These are phyloP conservation scores for Saguinus oedipus DNA, from an alignment of 2,797 vertebrate genomes.

Conservation along the genomic window DNA sequence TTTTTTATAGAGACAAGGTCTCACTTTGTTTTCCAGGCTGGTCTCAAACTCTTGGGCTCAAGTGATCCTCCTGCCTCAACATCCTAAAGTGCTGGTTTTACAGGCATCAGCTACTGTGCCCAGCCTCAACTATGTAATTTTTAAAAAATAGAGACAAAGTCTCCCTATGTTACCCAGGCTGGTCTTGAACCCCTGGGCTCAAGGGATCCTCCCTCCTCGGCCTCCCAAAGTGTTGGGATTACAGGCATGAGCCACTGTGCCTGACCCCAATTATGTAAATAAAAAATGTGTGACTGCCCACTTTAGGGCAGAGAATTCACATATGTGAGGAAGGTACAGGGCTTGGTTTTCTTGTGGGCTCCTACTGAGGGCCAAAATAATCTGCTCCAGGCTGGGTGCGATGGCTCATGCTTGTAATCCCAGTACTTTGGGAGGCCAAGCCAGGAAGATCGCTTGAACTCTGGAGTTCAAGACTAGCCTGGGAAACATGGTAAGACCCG, in stretches of 20 bases:
- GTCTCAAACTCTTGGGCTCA: too few species aligned
- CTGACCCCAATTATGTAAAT: neutral
- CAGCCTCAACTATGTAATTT: neutral
- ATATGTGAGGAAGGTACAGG: neutral
- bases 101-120: neutral
- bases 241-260: neutral
- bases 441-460: too few species aligned
- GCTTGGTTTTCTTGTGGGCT: constrained; percentile 30
- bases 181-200: neutral
- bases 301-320: constrained; percentile 33
- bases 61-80: neutral
- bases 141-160: neutral
- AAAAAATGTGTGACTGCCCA: neutral
- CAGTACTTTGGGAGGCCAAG: too few species aligned
- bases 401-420: too few species aligned
- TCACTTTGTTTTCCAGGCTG: too few species aligned
- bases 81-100: neutral
- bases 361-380: neutral
- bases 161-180: neutral
- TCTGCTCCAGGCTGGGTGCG: neutral
- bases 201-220: neutral
- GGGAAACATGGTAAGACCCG: too few species aligned
- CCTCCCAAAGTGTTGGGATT: neutral
- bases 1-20: too few species aligned
- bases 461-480: too few species aligned